Conservation (phyloP, 2,113 vertebrate species). For the Cygnus atratus region DNA sequence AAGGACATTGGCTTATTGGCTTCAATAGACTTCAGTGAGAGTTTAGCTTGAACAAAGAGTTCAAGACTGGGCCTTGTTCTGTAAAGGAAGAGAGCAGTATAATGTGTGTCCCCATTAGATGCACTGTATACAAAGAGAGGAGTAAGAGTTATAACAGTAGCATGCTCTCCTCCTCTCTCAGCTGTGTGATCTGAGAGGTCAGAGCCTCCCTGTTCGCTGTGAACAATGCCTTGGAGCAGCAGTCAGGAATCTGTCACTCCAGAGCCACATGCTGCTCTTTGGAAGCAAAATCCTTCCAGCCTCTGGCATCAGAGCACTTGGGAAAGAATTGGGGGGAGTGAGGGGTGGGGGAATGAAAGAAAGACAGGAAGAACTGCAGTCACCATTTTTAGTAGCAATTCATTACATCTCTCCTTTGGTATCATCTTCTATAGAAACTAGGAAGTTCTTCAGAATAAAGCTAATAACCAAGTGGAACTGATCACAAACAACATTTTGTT, state of each 20-base stretch:
- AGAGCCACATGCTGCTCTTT: slow-evolving; percentile 69
- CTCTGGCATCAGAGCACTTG: slow-evolving; percentile 49
- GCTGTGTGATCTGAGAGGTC: slow-evolving; percentile 63
- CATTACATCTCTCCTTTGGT: not conserved
- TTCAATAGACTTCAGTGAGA: not conserved
- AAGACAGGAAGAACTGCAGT: not conserved
- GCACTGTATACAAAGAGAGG: not conserved
- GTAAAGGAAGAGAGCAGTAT: not conserved
- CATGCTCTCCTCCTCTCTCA: slow-evolving; percentile 47
- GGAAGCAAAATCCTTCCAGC: slow-evolving; percentile 63
- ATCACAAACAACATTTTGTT: slow-evolving; percentile 43
- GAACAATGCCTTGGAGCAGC: slow-evolving; percentile 72
- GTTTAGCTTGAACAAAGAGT: not conserved
- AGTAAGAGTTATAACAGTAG: slow-evolving; percentile 40
- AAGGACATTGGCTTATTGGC: not conserved
- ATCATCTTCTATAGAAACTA: not conserved
- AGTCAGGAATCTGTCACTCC: slow-evolving; percentile 69
- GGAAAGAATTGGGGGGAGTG: not conserved
- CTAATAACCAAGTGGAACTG: slow-evolving; percentile 26
- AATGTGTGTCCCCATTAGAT: not conserved
- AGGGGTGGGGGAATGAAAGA: not conserved
- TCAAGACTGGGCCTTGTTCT: not conserved
- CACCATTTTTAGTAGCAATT: not conserved
- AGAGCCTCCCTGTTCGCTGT: slow-evolving; percentile 9
- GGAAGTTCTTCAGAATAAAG: not conserved